These are phyloP conservation scores for Thymallus thymallus DNA, from an alignment of 2,113 vertebrate species.

Conservation along the genomic window DNA sequence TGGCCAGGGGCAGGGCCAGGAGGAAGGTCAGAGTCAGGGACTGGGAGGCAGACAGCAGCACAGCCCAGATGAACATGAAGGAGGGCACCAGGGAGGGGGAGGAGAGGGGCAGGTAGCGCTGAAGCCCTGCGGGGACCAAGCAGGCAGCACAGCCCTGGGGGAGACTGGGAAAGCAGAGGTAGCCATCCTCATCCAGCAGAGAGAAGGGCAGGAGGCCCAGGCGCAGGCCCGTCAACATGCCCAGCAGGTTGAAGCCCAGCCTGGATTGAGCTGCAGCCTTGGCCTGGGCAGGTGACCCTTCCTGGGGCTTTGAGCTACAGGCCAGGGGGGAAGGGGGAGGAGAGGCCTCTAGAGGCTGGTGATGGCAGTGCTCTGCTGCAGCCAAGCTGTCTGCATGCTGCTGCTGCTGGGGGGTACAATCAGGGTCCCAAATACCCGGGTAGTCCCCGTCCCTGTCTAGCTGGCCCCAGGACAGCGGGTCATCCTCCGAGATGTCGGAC, in stretches of 20 bases:
- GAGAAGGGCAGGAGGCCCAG: constrained; percentile 53
- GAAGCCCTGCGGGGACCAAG: constrained; percentile 71
- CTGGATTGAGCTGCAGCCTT: not conserved
- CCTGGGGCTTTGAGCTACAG: constrained; percentile 8
- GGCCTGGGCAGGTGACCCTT: not conserved
- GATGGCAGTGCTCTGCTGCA: constrained; percentile 22
- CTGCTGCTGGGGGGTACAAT: constrained; percentile 32
- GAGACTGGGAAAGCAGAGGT: constrained; percentile 77
- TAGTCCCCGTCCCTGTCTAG: constrained; percentile 17
- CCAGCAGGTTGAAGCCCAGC: constrained; percentile 57
- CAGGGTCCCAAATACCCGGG: constrained; percentile 52
- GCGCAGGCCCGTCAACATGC: constrained; percentile 63
- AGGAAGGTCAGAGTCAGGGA: constrained; percentile 85
- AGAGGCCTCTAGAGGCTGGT: constrained; percentile 9
- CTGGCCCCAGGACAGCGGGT: constrained; percentile 38
- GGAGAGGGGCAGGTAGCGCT: constrained; percentile 64
- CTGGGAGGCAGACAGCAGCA: constrained; percentile 90
- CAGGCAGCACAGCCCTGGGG: constrained; percentile 72
- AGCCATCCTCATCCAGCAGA: constrained; percentile 78
- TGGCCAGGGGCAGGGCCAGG: constrained; percentile 87
- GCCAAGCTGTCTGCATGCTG: constrained; percentile 18
- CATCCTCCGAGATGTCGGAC: constrained; percentile 91
- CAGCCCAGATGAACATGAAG: constrained; percentile 77
- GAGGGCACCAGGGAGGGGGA: constrained; percentile 71
- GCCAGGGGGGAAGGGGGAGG: constrained; percentile 1